Evolutionary conservation across 2,888 invertebrate species (phyloP), one percentile per base, ranked within the genome.

Genomic region (Cremastinae sp.): DNA sequence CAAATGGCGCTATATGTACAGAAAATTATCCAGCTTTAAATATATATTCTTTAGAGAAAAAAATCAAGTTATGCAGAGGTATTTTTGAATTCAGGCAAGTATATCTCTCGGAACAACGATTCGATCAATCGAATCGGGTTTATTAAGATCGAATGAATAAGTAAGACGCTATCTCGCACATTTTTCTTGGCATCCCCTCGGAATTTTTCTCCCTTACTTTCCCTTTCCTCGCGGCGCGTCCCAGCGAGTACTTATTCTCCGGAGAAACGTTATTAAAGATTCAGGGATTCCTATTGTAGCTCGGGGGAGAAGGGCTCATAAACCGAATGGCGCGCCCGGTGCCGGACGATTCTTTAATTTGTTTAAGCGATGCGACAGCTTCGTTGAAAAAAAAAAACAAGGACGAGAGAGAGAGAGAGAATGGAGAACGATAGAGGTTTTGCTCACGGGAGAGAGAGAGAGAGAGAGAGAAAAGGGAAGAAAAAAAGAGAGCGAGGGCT

Each of bases 301-400:
- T 75, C 28, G 28, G 28, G 28, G 54, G 68, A 59, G 74, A 78
- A 68, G 68, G 53, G 71, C 81, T 83, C 85, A 82, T 86, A 86
- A 87, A 85, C 77, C 84, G 82, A 73, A 79, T 70, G 69, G 65
- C 73, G 69, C 74, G 74, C 74, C 58, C 74, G 41, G 77, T 81
- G 80, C 80, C 80, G 81, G 83, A 84, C 85, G 85, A 86, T 87
- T 86, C 88, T 87, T 87, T 88, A 89, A 89, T 89, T 88, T 88
- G 87, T 87, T 88, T 87, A 86, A 88, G 87, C 85, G 86, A 85
- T 79, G 81, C 80, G 83, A 77, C 49, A 65, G 69, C 54, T 72
- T 51, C 69, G 56, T 54, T 28, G 28, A 28, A 28, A 28, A 28
- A 28, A 49, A 28, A 36, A 28, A 28, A 28, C 2, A 28, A 49